A percentile compares a stretch with the other conserved stretches of the same genome.
Conservation (phyloP, 2,888 invertebrate genomes). For the Hirtodrosophila alboralis region DNA sequence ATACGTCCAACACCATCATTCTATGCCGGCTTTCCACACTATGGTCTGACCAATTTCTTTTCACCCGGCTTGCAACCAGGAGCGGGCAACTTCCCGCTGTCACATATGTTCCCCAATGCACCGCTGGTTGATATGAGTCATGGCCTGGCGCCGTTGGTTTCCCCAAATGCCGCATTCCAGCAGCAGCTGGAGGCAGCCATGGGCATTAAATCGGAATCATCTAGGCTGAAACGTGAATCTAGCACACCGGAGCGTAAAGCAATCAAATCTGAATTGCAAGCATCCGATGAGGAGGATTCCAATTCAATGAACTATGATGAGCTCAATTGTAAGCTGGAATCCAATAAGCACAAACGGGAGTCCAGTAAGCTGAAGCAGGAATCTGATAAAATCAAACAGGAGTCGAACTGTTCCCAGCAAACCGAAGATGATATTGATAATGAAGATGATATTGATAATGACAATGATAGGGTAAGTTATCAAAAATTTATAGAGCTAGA, state of each 20-base stretch:
- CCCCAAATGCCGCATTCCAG: conserved; percentile 58
- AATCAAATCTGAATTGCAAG: conserved; percentile 51
- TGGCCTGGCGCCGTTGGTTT: conserved; percentile 80
- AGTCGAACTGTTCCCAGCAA: conserved; percentile 38
- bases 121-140: conserved; percentile 85
- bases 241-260: conserved; percentile 39
- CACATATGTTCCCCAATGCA: conserved; percentile 85
- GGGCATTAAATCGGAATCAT: conserved; percentile 35
- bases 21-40: conserved; percentile 87
- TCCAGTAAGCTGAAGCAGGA: neutral
- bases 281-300: conserved; percentile 47
- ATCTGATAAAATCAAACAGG: conserved; percentile 24
- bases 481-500: too few species aligned
- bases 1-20: conserved; percentile 89
- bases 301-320: conserved; percentile 30
- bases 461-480: conserved; percentile 79
- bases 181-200: conserved; percentile 65
- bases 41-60: conserved; percentile 85
- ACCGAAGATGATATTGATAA: conserved; percentile 59
- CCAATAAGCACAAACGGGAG: neutral
- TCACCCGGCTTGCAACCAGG: conserved; percentile 85
- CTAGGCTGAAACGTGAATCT: conserved; percentile 25
- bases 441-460: conserved; percentile 13
- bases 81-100: conserved; percentile 85
- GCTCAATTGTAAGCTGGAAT: conserved; percentile 12